Evolutionary conservation across 2,888 invertebrate species (phyloP).

Genomic region (Hemistola chrysoprasaria): DNA sequence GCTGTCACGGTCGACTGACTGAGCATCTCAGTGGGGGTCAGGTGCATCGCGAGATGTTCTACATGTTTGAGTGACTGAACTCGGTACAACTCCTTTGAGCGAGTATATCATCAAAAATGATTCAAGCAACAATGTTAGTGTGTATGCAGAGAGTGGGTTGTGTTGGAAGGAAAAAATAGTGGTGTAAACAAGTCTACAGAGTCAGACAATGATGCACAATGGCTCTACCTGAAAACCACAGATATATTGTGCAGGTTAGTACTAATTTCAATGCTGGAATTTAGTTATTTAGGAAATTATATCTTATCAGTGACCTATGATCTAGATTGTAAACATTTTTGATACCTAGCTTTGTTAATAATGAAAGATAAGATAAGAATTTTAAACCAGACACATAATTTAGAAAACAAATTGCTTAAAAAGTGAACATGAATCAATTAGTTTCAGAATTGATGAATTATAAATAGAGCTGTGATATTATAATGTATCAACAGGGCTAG

Average conservation of each 20-base stretch:
- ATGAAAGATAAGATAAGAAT: no score
- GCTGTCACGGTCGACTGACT: slow-evolving; percentile 72
- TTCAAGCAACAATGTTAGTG: slow-evolving; percentile 22
- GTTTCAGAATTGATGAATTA: no score
- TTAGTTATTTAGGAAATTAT: no score
- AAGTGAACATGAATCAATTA: no score
- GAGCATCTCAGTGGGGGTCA: slow-evolving; percentile 64
- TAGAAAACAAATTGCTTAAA: no score
- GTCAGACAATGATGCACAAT: slow-evolving; percentile 76
- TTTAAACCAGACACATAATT: no score
- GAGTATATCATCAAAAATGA: slow-evolving; percentile 10
- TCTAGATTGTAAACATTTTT: no score
- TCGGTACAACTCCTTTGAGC: slow-evolving; percentile 16
- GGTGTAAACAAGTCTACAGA: slow-evolving; percentile 46
- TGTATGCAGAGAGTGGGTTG: slow-evolving; percentile 34
- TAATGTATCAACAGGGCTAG: no score
- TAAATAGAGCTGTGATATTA: no score
- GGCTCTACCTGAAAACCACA: slow-evolving; percentile 84
- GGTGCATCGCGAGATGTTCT: slow-evolving; percentile 42
- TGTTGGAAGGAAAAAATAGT: slow-evolving; percentile 38
- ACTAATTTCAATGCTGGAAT: no score
- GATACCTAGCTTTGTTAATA: no score
- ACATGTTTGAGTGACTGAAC: slow-evolving; percentile 28
- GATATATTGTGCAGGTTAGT: slow-evolving; percentile 89
- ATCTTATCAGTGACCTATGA: no score